These are phyloP conservation scores for Panagrolaimus sp. DNA, from an alignment of 1,140 invertebrate genomes.

Conservation along the genomic window DNA sequence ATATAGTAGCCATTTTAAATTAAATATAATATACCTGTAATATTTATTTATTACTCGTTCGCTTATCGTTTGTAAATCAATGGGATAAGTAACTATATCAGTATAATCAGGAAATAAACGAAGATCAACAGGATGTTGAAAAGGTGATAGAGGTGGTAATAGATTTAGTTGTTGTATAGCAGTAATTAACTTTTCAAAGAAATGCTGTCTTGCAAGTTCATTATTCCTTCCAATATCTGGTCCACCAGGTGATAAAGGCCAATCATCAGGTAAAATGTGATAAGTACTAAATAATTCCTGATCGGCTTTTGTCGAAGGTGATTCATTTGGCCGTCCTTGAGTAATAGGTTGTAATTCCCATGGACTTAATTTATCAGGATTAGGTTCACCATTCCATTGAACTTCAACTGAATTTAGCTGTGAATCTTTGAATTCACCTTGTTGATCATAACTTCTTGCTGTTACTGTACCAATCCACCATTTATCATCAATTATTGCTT, in stretches of 20 bases:
- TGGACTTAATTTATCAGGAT: slow-evolving; percentile 64
- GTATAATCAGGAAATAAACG: slow-evolving; percentile 83
- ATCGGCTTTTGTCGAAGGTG: slow-evolving; percentile 24
- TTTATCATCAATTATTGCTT: slow-evolving; percentile 88
- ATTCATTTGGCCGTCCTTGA: slow-evolving; percentile 20
- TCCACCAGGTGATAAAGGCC: slow-evolving; percentile 20
- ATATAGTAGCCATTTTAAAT: too few species aligned
- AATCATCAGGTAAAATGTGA: slow-evolving; percentile 7
- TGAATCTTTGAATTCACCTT: slow-evolving; percentile 72
- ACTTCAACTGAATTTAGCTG: slow-evolving; percentile 72
- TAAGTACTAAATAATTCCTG: slow-evolving; percentile 21
- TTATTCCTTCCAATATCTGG: not conserved
- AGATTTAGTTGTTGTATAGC: slow-evolving; percentile 69
- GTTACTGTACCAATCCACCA: slow-evolving; percentile 88
- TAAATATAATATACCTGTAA: not conserved
- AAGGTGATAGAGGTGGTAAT: slow-evolving; percentile 84
- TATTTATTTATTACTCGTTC: slow-evolving; percentile 26
- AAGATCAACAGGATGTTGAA: slow-evolving; percentile 86
- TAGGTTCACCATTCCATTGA: slow-evolving; percentile 86
- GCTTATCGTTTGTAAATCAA: slow-evolving; percentile 27
- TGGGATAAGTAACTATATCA: slow-evolving; percentile 46
- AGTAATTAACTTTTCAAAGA: not conserved
- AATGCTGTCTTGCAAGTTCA: slow-evolving; percentile 12
- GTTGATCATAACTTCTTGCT: slow-evolving; percentile 66
- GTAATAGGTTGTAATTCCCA: slow-evolving; percentile 31